Base-by-base conservation (phyloP, 2,113 vertebrate genomes). In the Solea solea region DNA sequence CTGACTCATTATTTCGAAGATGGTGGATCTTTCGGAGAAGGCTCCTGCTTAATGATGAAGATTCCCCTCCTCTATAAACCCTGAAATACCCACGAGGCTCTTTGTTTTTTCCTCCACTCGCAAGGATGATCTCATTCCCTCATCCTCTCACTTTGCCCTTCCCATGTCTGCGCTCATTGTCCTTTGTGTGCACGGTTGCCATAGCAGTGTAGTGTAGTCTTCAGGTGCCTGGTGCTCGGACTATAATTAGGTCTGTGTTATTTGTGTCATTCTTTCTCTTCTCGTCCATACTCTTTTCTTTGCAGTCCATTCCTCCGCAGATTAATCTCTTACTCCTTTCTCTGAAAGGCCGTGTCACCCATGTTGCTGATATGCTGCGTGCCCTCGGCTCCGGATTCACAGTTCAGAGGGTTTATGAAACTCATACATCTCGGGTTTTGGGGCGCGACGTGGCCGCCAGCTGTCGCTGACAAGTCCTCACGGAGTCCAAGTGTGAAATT, bases 221-320 rank as follows among this genome's bases (percentile, higher is more conserved):
- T 74, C 67, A 75, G 80, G 76, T 69, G 70, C 74, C 72, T 57
- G 68, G 54, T 69, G 71, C 69, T 76, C 14, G 49, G 52, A 62
- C 83, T 86, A 89, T 89, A 91, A 91, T 89, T 89, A 88, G 82
- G 78, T 62, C 13, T 9, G 61, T 40, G 34, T 45, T 21, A 52
- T 58, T 8, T 14, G 27, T 54, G 64, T 82, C 81, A 64, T 78
- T 77, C 64, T 60, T 57, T 14, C 48, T 14, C 62, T 60, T 59
- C 61, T 49, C 70, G 42, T 51, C 21, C 53, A 0, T 55, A n/a
- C n/a, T 55, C 28, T 42, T 51, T 8, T 53, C 42, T 39, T 44
- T 28, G 10, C 49, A 56, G 54, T 34, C 45, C 14, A 14, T 48
- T 48, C 14, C 54, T 15, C 9, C 41, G 34, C 63, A 40, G 21